phyloP scores from a whole-genome alignment of 1,140 invertebrate species.

The Aphelinus atriplicis region DNA sequence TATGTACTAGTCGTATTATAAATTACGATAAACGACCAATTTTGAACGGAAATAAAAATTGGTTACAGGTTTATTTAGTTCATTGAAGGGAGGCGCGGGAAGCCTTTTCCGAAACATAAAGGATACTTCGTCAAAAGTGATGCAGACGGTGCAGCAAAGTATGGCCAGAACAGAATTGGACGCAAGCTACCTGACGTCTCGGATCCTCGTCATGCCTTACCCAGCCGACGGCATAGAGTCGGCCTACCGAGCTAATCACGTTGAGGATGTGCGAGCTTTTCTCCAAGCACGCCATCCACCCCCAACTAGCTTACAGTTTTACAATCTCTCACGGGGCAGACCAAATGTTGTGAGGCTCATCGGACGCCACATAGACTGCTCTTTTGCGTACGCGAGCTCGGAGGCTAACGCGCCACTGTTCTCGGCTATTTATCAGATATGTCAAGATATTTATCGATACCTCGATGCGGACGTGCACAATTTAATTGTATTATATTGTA shows the following conservation, averaged over 20 bases:
- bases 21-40: too few species aligned
- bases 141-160: slow-evolving; percentile 93
- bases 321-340: slow-evolving; percentile 79
- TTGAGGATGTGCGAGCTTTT: slow-evolving; percentile 87
- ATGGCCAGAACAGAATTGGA: slow-evolving; percentile 90
- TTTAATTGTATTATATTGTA: slow-evolving; percentile 87
- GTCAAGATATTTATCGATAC: slow-evolving; percentile 89
- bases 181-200: slow-evolving; percentile 89
- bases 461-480: slow-evolving; percentile 83
- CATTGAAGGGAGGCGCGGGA: slow-evolving; percentile 83
- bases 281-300: slow-evolving; percentile 79
- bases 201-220: slow-evolving; percentile 91
- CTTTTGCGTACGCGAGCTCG: slow-evolving; percentile 70
- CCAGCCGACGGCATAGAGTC: slow-evolving; percentile 94
- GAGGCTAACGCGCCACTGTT: slow-evolving; percentile 79
- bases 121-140: slow-evolving; percentile 95
- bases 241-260: slow-evolving; percentile 90
- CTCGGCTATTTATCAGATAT: slow-evolving; percentile 81
- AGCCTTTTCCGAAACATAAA: slow-evolving; percentile 93
- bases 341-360: slow-evolving; percentile 61
- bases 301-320: slow-evolving; percentile 78
- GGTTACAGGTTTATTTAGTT: slow-evolving; percentile 78
- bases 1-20: too few species aligned
- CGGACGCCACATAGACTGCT: slow-evolving; percentile 73
- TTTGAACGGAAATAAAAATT: too few species aligned